Evolutionary conservation across 2,113 vertebrate species (phyloP).

Genomic region (Phylloscopus whistleri): DNA sequence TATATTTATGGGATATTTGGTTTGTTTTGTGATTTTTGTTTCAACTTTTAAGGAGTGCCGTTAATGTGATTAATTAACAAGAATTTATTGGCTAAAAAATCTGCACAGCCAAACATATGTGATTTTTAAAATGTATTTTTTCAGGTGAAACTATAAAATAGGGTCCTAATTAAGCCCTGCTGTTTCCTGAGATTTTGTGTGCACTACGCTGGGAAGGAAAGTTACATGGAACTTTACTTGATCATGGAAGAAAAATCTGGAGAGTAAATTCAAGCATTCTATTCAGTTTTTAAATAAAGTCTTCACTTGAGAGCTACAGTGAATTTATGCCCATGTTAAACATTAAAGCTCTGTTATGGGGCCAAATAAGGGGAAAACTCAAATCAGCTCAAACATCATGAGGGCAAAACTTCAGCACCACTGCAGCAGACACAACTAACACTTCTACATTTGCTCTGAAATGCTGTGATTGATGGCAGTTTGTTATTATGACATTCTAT

Average conservation of each 20-base stretch:
- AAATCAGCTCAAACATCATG: slow-evolving; percentile 27
- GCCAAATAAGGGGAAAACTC: slow-evolving; percentile 51
- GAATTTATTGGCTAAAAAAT: slow-evolving; percentile 80
- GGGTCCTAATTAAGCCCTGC: slow-evolving; percentile 78
- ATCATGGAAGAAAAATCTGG: slow-evolving; percentile 66
- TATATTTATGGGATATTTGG: slow-evolving; percentile 76
- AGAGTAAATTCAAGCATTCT: slow-evolving; percentile 70
- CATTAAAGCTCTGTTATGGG: slow-evolving; percentile 56
- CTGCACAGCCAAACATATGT: slow-evolving; percentile 73
- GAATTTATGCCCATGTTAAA: slow-evolving; percentile 65
- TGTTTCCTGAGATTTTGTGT: slow-evolving; percentile 78
- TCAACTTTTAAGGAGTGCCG: slow-evolving; percentile 74
- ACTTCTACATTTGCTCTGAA: slow-evolving; percentile 17
- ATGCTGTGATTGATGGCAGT: neutral
- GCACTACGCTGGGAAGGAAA: slow-evolving; percentile 58
- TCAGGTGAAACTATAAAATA: slow-evolving; percentile 83
- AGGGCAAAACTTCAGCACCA: slow-evolving; percentile 23
- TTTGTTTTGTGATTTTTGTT: slow-evolving; percentile 78
- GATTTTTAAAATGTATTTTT: slow-evolving; percentile 82
- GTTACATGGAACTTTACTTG: slow-evolving; percentile 64
- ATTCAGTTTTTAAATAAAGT: slow-evolving; percentile 67
- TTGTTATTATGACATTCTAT: slow-evolving; percentile 39
- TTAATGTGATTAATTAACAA: slow-evolving; percentile 83
- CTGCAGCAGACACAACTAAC: neutral
- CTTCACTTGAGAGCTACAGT: slow-evolving; percentile 51